Conservation (phyloP, 2,113 vertebrate genomes). For the Nanorana parkeri region DNA sequence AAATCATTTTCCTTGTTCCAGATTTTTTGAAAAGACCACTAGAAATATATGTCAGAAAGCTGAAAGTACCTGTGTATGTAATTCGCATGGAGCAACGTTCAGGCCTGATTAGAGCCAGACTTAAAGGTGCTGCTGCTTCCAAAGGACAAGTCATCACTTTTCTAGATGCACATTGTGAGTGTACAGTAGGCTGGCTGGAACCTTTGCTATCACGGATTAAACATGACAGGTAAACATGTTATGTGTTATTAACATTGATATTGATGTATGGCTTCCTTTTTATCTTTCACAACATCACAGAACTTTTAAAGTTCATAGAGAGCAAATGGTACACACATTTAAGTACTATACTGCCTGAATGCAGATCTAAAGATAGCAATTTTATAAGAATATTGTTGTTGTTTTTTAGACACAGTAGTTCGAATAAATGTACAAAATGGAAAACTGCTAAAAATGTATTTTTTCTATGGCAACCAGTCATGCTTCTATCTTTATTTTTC, state of each 20-base stretch:
- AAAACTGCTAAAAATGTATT: no score
- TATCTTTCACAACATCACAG: background rate
- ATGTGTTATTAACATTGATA: background rate
- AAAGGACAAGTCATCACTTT: constrained; percentile 98
- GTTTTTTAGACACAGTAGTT: no score
- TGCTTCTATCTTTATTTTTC: no score
- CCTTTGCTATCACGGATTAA: constrained; percentile 94
- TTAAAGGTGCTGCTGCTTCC: constrained; percentile 93
- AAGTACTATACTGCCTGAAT: no score
- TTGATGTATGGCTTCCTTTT: background rate
- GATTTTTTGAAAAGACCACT: constrained; percentile 94
- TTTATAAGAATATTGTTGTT: no score
- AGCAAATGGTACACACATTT: no score
- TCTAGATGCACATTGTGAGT: constrained; percentile 97
- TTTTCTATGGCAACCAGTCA: no score
- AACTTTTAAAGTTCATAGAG: no score
- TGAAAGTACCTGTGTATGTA: constrained; percentile 90
- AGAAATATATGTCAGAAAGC: constrained; percentile 91
- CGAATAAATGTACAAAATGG: no score
- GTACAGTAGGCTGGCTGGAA: constrained; percentile 95
- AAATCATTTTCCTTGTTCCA: constrained; percentile 63
- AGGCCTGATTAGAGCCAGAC: constrained; percentile 93
- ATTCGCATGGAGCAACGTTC: constrained; percentile 98
- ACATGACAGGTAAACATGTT: constrained; percentile 85
- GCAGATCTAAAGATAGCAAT: no score